Conservation (phyloP, 1,140 invertebrate genomes). For the Leptinotarsa texana region DNA sequence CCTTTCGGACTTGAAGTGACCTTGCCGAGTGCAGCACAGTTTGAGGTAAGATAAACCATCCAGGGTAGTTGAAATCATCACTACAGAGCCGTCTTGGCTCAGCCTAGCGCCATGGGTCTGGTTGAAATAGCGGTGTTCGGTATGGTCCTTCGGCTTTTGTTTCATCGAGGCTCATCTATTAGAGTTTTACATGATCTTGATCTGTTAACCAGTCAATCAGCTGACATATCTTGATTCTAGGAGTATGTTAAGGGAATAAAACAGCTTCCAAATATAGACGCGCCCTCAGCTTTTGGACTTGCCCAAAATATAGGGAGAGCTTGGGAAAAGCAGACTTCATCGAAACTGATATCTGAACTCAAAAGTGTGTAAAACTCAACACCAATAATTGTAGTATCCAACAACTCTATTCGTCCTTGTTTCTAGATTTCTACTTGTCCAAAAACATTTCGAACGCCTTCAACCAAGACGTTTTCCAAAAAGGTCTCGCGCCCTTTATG, state of each 20-base stretch:
- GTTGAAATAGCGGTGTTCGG: too few relatives aligned
- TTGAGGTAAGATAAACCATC: conserved; percentile 26
- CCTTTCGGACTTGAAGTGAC: conserved; percentile 60
- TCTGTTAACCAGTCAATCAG: too few relatives aligned
- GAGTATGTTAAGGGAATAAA: conserved; percentile 68
- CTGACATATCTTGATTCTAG: conserved; percentile 49
- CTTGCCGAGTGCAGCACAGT: conserved; percentile 58
- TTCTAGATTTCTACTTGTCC: conserved; percentile 42
- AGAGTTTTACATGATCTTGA: too few relatives aligned
- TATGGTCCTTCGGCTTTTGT: too few relatives aligned
- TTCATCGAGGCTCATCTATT: too few relatives aligned
- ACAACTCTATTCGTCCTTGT: conserved; percentile 32
- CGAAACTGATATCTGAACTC: conserved; percentile 67
- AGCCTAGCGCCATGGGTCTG: too few relatives aligned
- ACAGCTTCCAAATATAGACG: conserved; percentile 68
- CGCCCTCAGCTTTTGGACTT: conserved; percentile 75
- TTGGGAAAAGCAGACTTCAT: conserved; percentile 72
- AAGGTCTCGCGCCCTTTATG: conserved; percentile 69
- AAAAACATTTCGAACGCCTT: conserved; percentile 49
- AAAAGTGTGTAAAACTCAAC: conserved; percentile 57
- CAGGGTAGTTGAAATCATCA: too few relatives aligned
- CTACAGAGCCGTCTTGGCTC: too few relatives aligned
- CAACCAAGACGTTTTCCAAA: conserved; percentile 60
- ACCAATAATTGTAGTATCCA: too few relatives aligned
- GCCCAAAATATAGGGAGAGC: conserved; percentile 81